A percentile compares a stretch with the other conserved stretches of the same genome.
Conservation (phyloP, 35 echinoderm and acorn worm species). For the Stichopus chloronotus region DNA sequence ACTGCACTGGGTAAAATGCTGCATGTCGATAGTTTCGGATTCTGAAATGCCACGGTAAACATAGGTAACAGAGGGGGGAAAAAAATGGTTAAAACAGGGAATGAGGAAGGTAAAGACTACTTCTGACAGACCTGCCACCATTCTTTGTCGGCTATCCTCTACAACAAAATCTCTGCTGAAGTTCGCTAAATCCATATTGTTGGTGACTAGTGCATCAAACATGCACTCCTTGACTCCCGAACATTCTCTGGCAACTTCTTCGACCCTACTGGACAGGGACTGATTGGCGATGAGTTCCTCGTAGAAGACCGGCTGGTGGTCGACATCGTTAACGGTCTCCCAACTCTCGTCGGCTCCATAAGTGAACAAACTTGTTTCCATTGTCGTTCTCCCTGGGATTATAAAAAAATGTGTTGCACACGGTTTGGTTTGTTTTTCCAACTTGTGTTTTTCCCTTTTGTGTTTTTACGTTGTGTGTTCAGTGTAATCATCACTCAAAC, state of each 20-base stretch:
- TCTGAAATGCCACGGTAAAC: too few species aligned
- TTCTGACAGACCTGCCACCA: background rate
- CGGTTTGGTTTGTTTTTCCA: background rate
- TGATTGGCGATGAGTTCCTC: constrained; percentile 48
- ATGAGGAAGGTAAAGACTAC: background rate
- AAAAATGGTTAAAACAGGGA: background rate
- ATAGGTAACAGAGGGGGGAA: background rate
- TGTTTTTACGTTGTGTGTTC: too few species aligned
- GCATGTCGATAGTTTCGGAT: too few species aligned
- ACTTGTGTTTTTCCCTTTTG: too few species aligned
- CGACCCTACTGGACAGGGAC: background rate
- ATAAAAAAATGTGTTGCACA: background rate
- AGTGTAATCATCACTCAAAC: too few species aligned
- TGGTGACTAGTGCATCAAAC: constrained; percentile 47
- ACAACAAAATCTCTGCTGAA: constrained; percentile 16
- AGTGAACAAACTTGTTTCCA: constrained; percentile 34
- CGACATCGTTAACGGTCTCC: constrained; percentile 46
- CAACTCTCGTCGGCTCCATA: constrained; percentile 39
- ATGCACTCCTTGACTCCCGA: constrained; percentile 48
- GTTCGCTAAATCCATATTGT: constrained; percentile 20
- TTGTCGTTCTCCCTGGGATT: constrained; percentile 52
- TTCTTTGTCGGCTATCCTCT: constrained; percentile 10
- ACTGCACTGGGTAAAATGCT: too few species aligned
- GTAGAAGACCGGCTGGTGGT: constrained; percentile 49
- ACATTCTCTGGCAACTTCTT: background rate